Conservation (phyloP, 2,797 vertebrate genomes). For the Cheirogaleus major region DNA sequence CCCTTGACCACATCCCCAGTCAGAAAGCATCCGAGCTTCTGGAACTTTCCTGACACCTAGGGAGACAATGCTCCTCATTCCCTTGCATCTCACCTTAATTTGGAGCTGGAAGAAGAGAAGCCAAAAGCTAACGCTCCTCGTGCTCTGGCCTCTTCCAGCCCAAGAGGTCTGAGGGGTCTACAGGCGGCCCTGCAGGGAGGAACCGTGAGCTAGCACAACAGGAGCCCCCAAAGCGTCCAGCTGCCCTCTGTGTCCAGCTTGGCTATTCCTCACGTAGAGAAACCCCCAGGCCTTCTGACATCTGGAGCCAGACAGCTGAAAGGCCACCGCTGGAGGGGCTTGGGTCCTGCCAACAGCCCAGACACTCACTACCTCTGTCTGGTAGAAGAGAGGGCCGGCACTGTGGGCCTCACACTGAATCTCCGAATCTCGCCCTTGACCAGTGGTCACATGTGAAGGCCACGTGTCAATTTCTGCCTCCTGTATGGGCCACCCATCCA, state of each 20-base stretch:
- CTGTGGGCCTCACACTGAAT: not conserved
- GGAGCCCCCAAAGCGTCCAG: not conserved
- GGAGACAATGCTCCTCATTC: not conserved
- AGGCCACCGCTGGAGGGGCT: not conserved
- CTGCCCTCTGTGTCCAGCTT: not conserved
- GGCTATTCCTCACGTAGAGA: not conserved
- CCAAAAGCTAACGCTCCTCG: not conserved
- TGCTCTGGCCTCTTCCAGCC: not conserved
- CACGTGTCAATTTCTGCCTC: not conserved
- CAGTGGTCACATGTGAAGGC: not conserved
- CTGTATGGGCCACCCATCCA: not conserved
- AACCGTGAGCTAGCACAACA: not conserved
- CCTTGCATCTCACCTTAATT: not conserved
- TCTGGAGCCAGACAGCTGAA: not conserved
- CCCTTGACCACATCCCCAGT: not conserved
- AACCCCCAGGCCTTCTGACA: not conserved
- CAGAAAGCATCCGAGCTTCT: not conserved
- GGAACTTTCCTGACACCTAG: not conserved
- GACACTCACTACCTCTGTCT: not conserved
- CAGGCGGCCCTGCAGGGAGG: not conserved
- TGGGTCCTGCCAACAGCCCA: not conserved
- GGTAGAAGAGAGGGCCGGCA: not conserved
- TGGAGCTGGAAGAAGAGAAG: not conserved
- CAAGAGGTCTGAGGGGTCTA: not conserved
- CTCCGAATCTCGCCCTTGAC: not conserved